Conservation (phyloP, 2,888 invertebrate species). For the Microplitis manilae region DNA sequence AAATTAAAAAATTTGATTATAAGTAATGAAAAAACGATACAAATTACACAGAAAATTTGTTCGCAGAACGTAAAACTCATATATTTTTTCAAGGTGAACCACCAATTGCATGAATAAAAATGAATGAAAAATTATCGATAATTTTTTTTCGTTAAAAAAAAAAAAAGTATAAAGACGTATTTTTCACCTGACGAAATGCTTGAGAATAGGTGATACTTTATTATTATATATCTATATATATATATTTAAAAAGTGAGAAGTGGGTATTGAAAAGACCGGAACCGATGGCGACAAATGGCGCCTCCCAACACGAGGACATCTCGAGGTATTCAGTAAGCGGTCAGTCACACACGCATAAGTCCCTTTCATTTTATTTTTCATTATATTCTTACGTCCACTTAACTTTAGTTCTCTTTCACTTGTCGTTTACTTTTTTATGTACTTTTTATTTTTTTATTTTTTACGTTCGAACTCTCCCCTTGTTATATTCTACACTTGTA, state of each 20-base stretch:
- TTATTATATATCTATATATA: not conserved
- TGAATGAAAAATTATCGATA: not conserved
- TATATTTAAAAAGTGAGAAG: constrained; percentile 27
- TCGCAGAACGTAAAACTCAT: no score
- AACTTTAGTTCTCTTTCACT: constrained; percentile 15
- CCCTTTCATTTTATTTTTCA: constrained; percentile 7
- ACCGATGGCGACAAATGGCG: constrained; percentile 56
- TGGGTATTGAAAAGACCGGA: constrained; percentile 48
- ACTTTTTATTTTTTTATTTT: constrained; percentile 23
- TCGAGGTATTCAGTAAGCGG: constrained; percentile 15
- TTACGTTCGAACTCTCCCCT: not conserved
- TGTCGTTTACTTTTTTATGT: not conserved
- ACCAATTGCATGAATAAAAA: not conserved
- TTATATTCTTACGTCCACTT: constrained; percentile 26
- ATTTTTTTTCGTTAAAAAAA: not conserved
- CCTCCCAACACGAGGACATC: constrained; percentile 37
- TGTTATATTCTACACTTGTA: constrained; percentile 28
- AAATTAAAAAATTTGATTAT: no score
- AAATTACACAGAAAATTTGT: no score
- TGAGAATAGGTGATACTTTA: constrained; percentile 9
- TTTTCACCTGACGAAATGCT: constrained; percentile 11
- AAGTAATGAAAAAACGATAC: no score
- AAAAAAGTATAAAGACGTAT: not conserved
- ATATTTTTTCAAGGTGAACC: not conserved
- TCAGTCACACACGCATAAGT: constrained; percentile 30